phyloP scores from a whole-genome alignment of 2,797 vertebrate species.

The Cyclura pinguis region DNA sequence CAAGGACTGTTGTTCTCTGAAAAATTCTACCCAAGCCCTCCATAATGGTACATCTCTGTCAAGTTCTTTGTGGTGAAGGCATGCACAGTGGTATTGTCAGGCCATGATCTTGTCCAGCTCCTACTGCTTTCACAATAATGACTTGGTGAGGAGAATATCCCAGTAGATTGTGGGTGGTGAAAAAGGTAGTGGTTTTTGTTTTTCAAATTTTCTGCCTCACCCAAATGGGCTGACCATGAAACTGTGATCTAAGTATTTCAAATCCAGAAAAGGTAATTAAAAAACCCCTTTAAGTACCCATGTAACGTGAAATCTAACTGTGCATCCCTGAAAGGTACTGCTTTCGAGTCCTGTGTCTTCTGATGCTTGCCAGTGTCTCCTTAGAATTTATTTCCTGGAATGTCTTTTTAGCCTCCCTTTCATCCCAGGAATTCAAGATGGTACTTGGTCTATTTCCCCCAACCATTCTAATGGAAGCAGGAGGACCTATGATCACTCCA shows the following conservation, averaged over 20 bases:
- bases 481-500: background rate
- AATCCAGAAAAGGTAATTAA: background rate
- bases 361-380: background rate
- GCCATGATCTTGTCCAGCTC: background rate
- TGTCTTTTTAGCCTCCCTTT: background rate
- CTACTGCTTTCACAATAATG: background rate
- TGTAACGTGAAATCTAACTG: background rate
- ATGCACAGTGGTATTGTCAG: background rate
- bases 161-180: background rate
- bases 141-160: background rate
- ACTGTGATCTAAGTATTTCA: background rate
- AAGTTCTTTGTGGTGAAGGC: background rate
- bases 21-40: background rate
- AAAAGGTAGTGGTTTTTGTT: background rate
- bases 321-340: background rate
- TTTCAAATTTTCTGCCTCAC: background rate
- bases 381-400: background rate
- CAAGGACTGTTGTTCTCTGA: too few species aligned
- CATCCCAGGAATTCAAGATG: background rate
- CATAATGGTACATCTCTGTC: background rate
- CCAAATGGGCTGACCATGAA: background rate
- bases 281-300: background rate
- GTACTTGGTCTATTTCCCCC: background rate
- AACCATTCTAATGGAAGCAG: background rate
- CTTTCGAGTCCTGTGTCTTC: background rate